A percentile compares a stretch with the other conserved stretches of the same genome.
phyloP scores from a whole-genome alignment of 2,797 vertebrate genomes.

The Darevskia mixta region DNA sequence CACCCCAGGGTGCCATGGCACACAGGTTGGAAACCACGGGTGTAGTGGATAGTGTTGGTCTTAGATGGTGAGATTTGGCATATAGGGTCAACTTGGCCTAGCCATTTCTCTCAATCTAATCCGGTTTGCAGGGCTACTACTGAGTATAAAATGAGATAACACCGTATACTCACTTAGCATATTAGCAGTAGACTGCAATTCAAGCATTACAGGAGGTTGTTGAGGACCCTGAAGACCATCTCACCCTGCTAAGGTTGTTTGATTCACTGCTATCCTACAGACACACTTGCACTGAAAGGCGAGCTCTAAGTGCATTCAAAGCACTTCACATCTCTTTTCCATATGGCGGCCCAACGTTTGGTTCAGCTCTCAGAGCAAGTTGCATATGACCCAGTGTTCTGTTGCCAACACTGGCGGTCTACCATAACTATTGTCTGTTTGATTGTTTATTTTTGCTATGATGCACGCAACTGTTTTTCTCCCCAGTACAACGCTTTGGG shows the following conservation, averaged over 20 bases:
- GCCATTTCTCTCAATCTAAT: background rate
- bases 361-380: background rate
- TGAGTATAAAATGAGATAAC: background rate
- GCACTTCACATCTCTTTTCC: background rate
- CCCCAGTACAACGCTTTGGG: slow-evolving; percentile 77
- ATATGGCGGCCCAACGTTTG: background rate
- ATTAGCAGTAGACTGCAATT: background rate
- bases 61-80: background rate
- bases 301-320: background rate
- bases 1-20: no score
- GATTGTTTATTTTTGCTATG: background rate
- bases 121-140: background rate
- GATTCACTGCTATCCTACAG: background rate
- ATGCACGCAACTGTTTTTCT: slow-evolving; percentile 29
- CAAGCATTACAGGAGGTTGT: background rate
- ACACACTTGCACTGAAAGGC: background rate
- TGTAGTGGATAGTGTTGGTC: no score
- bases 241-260: background rate
- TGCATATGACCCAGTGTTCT: background rate
- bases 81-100: background rate
- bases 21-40: no score
- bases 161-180: background rate
- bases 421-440: no score
- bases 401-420: background rate
- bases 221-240: background rate